A percentile compares a stretch with the other conserved stretches of the same genome.
phyloP scores from a whole-genome alignment of 1,140 invertebrate species.

The Cataglyphis hispanica region DNA sequence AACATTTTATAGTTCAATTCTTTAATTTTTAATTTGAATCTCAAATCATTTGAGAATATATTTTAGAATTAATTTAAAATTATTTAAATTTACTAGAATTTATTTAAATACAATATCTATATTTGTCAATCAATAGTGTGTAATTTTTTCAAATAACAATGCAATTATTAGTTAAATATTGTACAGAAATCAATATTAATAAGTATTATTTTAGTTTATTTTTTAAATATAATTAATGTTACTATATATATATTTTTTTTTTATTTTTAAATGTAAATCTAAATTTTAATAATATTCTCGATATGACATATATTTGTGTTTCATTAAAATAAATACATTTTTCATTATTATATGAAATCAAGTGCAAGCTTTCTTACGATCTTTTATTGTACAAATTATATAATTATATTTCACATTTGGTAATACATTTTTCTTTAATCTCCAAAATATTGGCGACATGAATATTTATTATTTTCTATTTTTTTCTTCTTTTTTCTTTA shows the following conservation, averaged over 20 bases:
- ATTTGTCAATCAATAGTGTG: neutral
- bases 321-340: neutral
- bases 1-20: neutral
- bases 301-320: neutral
- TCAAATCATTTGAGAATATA: neutral
- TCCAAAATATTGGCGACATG: neutral
- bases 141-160: neutral
- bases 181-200: neutral
- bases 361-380: neutral
- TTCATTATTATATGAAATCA: neutral
- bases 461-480: neutral
- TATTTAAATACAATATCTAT: neutral
- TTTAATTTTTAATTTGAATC: neutral
- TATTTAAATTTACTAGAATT: neutral
- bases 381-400: neutral
- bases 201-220: neutral
- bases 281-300: too few relatives aligned
- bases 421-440: neutral
- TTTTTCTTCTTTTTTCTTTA: constrained; percentile 33
- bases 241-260: too few relatives aligned
- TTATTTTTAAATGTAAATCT: too few relatives aligned
- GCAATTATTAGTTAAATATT: neutral
- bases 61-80: neutral
- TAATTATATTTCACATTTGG: neutral
- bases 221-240: neutral